These are phyloP conservation scores for Spisula subtruncata DNA, from an alignment of 2,888 invertebrate genomes.

Conservation along the genomic window DNA sequence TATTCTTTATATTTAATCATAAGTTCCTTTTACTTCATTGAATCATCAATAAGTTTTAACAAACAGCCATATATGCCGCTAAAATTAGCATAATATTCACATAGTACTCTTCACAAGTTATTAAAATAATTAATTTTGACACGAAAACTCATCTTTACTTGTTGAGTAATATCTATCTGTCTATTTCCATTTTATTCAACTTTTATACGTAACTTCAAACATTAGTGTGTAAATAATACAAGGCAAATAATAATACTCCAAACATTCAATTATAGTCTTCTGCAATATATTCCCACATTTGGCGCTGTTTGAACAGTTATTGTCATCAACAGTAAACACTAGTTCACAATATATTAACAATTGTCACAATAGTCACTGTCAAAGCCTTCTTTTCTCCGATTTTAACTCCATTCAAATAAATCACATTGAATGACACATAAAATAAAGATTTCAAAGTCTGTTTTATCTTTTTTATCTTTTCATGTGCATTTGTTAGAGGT, in stretches of 20 bases:
- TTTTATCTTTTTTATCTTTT: conserved; percentile 12
- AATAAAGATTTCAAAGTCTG: background rate
- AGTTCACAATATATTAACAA: background rate
- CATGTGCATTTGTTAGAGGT: background rate
- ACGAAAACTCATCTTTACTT: background rate
- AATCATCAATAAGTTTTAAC: background rate
- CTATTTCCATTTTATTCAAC: background rate
- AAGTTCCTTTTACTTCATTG: too few species aligned
- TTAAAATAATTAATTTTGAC: background rate
- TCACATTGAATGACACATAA: conserved; percentile 20
- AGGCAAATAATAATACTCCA: background rate
- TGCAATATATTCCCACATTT: background rate
- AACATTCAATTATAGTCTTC: background rate
- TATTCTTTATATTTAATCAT: too few species aligned
- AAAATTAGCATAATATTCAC: background rate
- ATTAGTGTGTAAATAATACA: background rate
- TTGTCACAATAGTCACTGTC: background rate
- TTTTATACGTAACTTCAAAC: background rate
- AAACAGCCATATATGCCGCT: background rate
- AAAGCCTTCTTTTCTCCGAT: background rate
- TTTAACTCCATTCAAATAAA: conserved; percentile 5
- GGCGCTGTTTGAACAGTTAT: background rate
- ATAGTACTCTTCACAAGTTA: background rate
- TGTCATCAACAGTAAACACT: conserved; percentile 9
- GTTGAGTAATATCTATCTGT: background rate